Conservation (phyloP, 2,888 invertebrate genomes). For the Drosophila mimica region DNA sequence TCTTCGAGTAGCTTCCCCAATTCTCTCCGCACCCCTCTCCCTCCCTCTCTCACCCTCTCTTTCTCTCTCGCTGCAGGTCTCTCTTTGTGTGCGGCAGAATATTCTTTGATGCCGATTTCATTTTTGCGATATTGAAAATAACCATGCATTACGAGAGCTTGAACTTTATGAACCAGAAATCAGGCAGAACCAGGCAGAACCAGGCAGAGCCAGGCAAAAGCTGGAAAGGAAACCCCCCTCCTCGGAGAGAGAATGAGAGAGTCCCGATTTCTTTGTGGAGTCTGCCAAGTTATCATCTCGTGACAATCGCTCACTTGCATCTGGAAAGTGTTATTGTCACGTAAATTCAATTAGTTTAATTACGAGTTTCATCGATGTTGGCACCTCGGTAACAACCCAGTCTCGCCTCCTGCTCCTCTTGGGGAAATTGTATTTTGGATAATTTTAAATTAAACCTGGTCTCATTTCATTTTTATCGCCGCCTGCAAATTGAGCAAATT, state of each 20-base stretch:
- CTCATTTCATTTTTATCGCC: conserved; percentile 22
- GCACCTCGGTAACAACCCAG: conserved; percentile 62
- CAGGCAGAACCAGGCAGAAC: neutral
- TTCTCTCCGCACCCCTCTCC: neutral
- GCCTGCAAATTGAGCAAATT: conserved; percentile 31
- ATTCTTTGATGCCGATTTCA: conserved; percentile 81
- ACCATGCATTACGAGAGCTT: conserved; percentile 75
- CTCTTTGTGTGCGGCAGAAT: conserved; percentile 60
- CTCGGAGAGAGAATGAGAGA: neutral
- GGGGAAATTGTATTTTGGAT: conserved; percentile 12
- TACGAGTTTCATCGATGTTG: conserved; percentile 75
- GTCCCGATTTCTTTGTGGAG: conserved; percentile 1
- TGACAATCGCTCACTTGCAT: conserved; percentile 56
- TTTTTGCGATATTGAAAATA: conserved; percentile 82
- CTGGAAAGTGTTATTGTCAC: conserved; percentile 78
- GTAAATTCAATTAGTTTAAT: conserved; percentile 80
- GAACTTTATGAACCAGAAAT: conserved; percentile 39
- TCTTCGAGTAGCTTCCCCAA: conserved; percentile 34
- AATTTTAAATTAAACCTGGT: conserved; percentile 39
- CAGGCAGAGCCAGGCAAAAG: neutral
- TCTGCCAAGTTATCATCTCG: conserved; percentile 64
- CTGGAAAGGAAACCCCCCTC: neutral
- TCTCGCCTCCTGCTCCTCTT: conserved; percentile 7
- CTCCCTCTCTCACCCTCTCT: neutral
- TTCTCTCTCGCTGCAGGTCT: neutral